A percentile compares a stretch with the other conserved stretches of the same genome.
phyloP scores from a whole-genome alignment of 2,113 vertebrate species.

The Melozone crissalis region DNA sequence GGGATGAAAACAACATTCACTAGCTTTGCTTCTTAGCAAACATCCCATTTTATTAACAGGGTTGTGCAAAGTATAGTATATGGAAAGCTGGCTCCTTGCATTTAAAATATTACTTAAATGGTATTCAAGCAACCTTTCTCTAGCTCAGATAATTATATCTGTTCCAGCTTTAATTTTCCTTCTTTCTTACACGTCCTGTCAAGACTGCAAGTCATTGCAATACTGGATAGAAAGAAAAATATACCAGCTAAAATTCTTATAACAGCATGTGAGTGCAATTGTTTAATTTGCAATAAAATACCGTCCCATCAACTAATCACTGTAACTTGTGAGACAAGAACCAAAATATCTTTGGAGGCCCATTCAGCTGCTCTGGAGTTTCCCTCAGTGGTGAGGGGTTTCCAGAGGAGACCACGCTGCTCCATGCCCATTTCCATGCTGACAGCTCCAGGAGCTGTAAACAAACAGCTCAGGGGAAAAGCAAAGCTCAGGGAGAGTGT shows the following conservation, averaged over 20 bases:
- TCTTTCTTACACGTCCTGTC: not conserved
- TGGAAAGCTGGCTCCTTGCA: not conserved
- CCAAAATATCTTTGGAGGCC: not conserved
- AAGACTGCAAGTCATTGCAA: not conserved
- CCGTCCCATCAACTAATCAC: not conserved
- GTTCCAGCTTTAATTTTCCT: not conserved
- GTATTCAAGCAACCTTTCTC: not conserved
- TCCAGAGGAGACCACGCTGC: not conserved
- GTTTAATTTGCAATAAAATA: not conserved
- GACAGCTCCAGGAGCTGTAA: not conserved
- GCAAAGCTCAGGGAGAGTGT: fast-evolving
- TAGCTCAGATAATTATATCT: not conserved
- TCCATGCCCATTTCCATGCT: not conserved
- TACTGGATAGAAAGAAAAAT: not conserved
- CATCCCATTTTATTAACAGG: not conserved
- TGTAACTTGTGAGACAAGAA: not conserved
- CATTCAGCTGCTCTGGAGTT: not conserved
- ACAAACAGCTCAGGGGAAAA: not conserved
- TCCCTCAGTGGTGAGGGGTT: not conserved
- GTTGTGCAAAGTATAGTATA: not conserved
- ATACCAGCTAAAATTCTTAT: not conserved
- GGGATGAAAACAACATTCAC: not conserved
- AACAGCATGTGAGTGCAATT: not conserved
- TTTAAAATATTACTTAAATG: not conserved
- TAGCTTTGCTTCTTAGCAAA: not conserved